phyloP scores from a whole-genome alignment of 2,888 invertebrate species.

The Eupsilia transversa region DNA sequence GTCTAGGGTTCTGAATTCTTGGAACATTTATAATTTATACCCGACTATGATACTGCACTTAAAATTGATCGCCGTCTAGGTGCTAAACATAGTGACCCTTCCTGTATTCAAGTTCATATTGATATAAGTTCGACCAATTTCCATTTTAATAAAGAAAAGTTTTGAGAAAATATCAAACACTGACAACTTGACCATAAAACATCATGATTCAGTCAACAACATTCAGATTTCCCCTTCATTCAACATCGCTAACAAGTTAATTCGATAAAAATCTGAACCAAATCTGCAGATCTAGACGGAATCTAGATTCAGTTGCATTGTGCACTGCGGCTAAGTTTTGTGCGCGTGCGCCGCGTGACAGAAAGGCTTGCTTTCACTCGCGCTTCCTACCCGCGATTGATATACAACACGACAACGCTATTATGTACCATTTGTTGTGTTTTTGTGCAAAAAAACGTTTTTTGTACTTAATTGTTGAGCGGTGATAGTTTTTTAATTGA shows the following conservation, averaged over 20 bases:
- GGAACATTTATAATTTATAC: background rate
- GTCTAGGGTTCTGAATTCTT: background rate
- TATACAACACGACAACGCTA: constrained; percentile 72
- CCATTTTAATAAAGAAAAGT: constrained; percentile 22
- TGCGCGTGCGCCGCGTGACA: constrained; percentile 76
- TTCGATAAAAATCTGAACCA: constrained; percentile 43
- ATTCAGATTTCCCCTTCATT: constrained; percentile 39
- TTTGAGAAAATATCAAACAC: constrained; percentile 8
- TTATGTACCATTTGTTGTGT: constrained; percentile 69
- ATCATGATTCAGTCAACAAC: constrained; percentile 36
- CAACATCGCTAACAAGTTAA: constrained; percentile 22
- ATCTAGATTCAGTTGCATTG: constrained; percentile 62
- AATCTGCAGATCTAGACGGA: constrained; percentile 55
- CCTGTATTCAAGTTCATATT: background rate
- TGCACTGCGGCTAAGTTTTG: constrained; percentile 60
- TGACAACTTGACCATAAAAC: background rate
- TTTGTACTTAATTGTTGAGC: constrained; percentile 45
- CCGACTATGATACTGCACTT: background rate
- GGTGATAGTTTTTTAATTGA: constrained; percentile 53
- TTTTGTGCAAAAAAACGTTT: constrained; percentile 54
- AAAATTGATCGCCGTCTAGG: background rate
- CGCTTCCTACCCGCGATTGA: constrained; percentile 72
- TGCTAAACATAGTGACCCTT: background rate
- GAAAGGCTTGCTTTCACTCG: constrained; percentile 74
- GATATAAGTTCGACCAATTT: constrained; percentile 8